Base-by-base conservation (phyloP, 2,797 vertebrate genomes). In the Smutsia temminckii region DNA sequence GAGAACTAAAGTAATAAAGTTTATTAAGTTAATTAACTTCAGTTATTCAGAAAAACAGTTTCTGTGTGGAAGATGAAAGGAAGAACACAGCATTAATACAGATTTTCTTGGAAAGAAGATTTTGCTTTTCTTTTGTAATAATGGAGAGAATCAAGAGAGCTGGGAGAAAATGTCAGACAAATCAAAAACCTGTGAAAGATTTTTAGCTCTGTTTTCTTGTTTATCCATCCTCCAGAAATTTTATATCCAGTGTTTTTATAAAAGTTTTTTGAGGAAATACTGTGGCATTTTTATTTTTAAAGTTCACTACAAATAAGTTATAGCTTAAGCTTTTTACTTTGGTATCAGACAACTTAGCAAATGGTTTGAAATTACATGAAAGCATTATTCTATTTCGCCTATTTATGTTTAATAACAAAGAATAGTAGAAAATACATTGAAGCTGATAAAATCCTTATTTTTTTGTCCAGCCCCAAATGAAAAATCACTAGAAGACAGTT, bases 11-110 rank as follows among this genome's bases (percentile, higher is more conserved):
- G 89, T 68, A 53, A 93, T 49, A 78, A 95, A 66, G 81, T 96
- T 97, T 98, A 96, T 95, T 79, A 97, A 96, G 78, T 97, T 92
- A 97, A 96, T 85, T 97, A 96, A 96, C 93, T 97, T 97, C 69
- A 95, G 90, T 98, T 75, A 95, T 91, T 97, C 95, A 97, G 71
- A 98, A 90, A 96, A 92, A 92, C 98, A 98, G 68, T 92, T 96
- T 97, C 97, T 98, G 88, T 92, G 96, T 89, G 84, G 42, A 96
- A 95, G 97, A 71, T 66, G 93, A 92, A 96, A 57, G 86, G 59
- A 72, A 96, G 14, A 89, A 57, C 23, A 7, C 9, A 69, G 17
- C 21, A 23, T 13, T 83, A 74, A 66, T 9, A 49, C 14, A 46
- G 0, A 85, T 71, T 98, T 98, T 98, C 95, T 94, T 92, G 90